Conservation (phyloP, 2,113 vertebrate species). For the Oxygymnocypris stewartii region DNA sequence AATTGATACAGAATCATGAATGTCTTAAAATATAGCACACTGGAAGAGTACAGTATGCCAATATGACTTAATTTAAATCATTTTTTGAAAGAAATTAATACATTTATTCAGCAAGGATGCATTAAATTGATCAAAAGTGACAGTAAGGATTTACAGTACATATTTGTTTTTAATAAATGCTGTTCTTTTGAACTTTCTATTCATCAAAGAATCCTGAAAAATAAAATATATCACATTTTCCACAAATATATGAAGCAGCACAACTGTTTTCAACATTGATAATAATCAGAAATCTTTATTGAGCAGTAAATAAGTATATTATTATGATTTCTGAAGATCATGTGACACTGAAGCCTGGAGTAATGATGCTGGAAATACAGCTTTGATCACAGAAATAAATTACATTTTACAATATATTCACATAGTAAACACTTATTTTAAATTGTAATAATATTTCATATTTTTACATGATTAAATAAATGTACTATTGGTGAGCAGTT, state of each 20-base stretch:
- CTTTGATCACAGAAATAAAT: background rate
- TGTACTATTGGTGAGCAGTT: background rate
- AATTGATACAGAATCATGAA: background rate
- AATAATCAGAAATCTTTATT: too few relatives aligned
- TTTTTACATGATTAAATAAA: background rate
- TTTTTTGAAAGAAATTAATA: background rate
- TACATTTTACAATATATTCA: background rate
- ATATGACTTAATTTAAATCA: too few relatives aligned
- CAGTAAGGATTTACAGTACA: too few relatives aligned
- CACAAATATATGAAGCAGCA: too few relatives aligned
- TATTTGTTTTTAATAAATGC: too few relatives aligned
- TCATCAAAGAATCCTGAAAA: too few relatives aligned
- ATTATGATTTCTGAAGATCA: background rate
- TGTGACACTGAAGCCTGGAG: background rate
- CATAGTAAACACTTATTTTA: background rate
- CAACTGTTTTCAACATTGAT: too few relatives aligned
- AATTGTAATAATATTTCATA: background rate
- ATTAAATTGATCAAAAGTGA: background rate
- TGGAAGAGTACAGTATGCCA: too few relatives aligned
- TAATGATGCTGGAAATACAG: background rate
- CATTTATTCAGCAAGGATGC: background rate
- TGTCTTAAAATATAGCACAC: too few relatives aligned
- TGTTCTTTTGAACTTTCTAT: too few relatives aligned
- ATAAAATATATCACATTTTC: too few relatives aligned
- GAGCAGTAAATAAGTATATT: too few relatives aligned